Base-by-base conservation (phyloP, 2,113 vertebrate species). In the Phaethon lepturus region DNA sequence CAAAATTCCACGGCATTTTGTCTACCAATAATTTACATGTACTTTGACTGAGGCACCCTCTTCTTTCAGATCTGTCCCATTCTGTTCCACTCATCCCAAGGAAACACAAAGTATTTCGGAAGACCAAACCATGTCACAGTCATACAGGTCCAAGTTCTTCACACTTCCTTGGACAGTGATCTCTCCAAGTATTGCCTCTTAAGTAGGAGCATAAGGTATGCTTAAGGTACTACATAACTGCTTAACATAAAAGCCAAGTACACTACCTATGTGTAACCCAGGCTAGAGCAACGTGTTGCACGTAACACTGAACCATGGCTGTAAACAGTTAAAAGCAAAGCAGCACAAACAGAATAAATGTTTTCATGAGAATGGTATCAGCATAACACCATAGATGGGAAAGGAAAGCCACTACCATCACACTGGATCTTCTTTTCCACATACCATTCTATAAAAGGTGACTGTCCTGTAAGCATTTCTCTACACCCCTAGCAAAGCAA, bases 361-460 rank as follows among this genome's bases (percentile, higher is more conserved):
- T n/a, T 63, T 63, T 58, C 38, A 28, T 58, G 25, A 47, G 49
- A 53, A 44, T 4, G 14, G 2, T 13, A 13, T 28, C 73, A 35
- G 26, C 45, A n/a, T 22, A 31, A 69, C 12, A 4, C 4, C 11
- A 26, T 5, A 31, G 3, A 2, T 3, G 5, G 20, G 73, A 69
- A n/a, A 60, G 71, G 16, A 75, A 73, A 78, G 49, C 11, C 44
- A 9, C n/a, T 53, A 4, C 11, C 47, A 2, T 33, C 28, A 42
- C 4, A 3, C 22, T 14, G 33, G 59, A 16, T 52, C 40, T 31
- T 56, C n/a, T 25, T 26, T 49, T 29, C 12, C 49, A 62, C 56
- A 31, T 42, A 23, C 19, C 33, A 13, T 2, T 24, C 13, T 2
- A 10, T 56, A 6, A n/a, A 60, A 22, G 0, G 0, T 26, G 26